Conservation (phyloP, 2,797 vertebrate species). For the Adelosebastes latens region DNA sequence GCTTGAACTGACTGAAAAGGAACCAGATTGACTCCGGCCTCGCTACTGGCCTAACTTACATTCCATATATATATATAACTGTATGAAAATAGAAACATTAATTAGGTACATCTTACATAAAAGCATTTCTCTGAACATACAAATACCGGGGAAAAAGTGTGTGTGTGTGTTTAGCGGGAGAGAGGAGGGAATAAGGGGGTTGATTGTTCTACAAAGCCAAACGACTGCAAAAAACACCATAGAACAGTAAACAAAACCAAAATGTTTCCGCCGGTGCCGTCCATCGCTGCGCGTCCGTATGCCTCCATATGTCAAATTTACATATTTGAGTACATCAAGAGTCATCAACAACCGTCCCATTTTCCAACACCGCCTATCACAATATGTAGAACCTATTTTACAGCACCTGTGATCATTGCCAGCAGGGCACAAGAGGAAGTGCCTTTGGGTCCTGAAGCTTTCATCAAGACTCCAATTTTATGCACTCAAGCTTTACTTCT, state of each 20-base stretch:
- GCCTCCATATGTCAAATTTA: slow-evolving; percentile 43
- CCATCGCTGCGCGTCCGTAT: slow-evolving; percentile 1
- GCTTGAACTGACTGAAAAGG: slow-evolving; percentile 67
- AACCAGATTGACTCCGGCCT: slow-evolving; percentile 60
- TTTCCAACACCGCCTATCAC: slow-evolving; percentile 37
- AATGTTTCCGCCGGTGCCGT: background rate
- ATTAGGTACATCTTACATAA: slow-evolving; percentile 75
- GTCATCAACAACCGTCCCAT: slow-evolving; percentile 38
- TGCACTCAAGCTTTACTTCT: background rate
- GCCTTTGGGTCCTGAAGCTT: slow-evolving; percentile 13
- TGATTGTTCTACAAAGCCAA: slow-evolving; percentile 71
- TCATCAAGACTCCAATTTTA: slow-evolving; percentile 11
- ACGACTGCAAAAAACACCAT: slow-evolving; percentile 66
- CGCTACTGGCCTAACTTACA: slow-evolving; percentile 72
- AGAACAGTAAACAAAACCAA: slow-evolving; percentile 57
- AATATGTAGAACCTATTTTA: slow-evolving; percentile 45
- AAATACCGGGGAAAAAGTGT: slow-evolving; percentile 55
- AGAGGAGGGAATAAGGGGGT: background rate
- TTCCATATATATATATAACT: slow-evolving; percentile 66
- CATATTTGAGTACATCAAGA: slow-evolving; percentile 51
- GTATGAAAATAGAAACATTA: slow-evolving; percentile 81
- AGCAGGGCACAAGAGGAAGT: background rate
- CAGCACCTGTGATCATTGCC: slow-evolving; percentile 50
- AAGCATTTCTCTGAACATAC: slow-evolving; percentile 71
- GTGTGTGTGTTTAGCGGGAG: background rate